phyloP scores from a whole-genome alignment of 2,113 vertebrate genomes.

The Planiliza haematocheilus region DNA sequence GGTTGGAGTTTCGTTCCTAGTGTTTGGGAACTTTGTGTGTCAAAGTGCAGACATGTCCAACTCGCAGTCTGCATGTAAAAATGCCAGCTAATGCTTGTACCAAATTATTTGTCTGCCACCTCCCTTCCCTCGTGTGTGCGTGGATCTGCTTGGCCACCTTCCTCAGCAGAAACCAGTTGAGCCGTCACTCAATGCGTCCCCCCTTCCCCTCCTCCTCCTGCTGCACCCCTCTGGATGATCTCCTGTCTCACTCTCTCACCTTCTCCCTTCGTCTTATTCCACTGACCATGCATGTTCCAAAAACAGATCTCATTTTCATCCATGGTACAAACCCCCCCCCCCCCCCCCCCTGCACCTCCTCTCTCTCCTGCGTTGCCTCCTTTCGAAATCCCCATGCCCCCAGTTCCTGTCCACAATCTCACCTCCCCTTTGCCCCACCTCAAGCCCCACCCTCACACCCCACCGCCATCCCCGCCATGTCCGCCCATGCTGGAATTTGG shows the following conservation, averaged over 20 bases:
- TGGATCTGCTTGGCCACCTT: constrained; percentile 51
- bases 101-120: constrained; percentile 46
- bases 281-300: constrained; percentile 87
- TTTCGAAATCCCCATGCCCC: constrained; percentile 56
- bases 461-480: constrained; percentile 37
- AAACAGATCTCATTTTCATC: constrained; percentile 85
- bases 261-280: constrained; percentile 85
- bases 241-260: constrained; percentile 81
- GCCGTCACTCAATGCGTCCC: constrained; percentile 74
- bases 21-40: not conserved
- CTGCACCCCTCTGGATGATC: constrained; percentile 69
- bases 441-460: constrained; percentile 58
- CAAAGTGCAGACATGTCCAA: not conserved
- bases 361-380: constrained; percentile 56
- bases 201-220: constrained; percentile 8
- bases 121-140: constrained; percentile 22
- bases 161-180: constrained; percentile 82
- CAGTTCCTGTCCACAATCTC: constrained; percentile 75
- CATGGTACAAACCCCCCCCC: constrained; percentile 23
- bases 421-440: constrained; percentile 69
- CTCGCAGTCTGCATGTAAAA: not conserved
- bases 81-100: constrained; percentile 25
- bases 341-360: not conserved
- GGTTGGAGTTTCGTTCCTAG: not conserved
- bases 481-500: constrained; percentile 72